These are phyloP conservation scores for Onychostruthus taczanowskii DNA, from an alignment of 2,113 vertebrate species.

Conservation along the genomic window DNA sequence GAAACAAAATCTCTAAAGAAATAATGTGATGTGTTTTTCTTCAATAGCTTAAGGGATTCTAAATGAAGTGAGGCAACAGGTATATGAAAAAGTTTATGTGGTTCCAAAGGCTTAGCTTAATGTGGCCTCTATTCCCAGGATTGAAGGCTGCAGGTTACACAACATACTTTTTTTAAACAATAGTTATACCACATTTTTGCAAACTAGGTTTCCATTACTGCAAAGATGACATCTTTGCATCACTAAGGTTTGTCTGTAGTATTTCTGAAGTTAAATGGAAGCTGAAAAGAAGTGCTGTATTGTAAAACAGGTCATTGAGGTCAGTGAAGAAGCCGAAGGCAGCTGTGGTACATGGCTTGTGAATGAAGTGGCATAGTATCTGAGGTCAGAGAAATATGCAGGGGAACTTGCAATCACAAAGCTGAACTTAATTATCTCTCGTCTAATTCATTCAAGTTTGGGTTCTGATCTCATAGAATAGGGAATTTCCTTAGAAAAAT, in stretches of 20 bases:
- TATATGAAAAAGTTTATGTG: background rate
- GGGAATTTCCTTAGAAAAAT: background rate
- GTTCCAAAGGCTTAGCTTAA: background rate
- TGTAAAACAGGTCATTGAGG: background rate
- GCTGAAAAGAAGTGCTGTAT: background rate
- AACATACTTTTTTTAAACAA: background rate
- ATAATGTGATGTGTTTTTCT: background rate
- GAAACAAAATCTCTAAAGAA: background rate
- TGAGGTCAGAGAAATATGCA: conserved; percentile 11
- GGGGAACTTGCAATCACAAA: background rate
- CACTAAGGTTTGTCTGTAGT: background rate
- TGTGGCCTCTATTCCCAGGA: background rate
- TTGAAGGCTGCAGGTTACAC: background rate
- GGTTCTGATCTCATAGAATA: background rate
- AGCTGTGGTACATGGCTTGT: background rate
- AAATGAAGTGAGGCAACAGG: background rate
- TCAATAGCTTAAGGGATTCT: background rate
- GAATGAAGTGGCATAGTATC: background rate
- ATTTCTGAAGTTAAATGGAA: background rate
- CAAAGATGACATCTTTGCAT: background rate
- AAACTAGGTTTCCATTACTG: background rate
- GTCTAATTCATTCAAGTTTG: background rate
- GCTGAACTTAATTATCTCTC: conserved; percentile 26
- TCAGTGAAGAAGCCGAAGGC: background rate
- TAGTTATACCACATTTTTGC: background rate